These are phyloP conservation scores for Beroe forskalii DNA, from an alignment of 37 sponge, comb jelly and placozoan species.

Conservation along the genomic window DNA sequence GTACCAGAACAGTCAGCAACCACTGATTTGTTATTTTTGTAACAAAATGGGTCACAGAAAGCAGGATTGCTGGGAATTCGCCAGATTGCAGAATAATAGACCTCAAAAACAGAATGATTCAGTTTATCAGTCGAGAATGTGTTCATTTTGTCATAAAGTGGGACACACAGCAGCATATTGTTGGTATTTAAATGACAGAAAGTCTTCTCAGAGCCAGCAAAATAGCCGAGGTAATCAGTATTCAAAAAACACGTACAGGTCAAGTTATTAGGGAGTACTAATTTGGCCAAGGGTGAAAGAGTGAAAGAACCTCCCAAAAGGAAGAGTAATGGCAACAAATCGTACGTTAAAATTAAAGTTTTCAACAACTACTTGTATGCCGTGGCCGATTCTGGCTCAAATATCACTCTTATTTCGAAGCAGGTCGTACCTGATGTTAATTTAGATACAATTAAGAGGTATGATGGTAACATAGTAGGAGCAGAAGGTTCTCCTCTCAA, in stretches of 20 bases:
- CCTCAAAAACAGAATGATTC: too few relatives aligned
- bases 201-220: background rate
- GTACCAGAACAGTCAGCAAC: background rate
- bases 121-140: too few relatives aligned
- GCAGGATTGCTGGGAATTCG: too few relatives aligned
- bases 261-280: background rate
- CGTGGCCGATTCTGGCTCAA: background rate
- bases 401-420: background rate
- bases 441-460: background rate
- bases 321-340: background rate
- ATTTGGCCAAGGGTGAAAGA: too few relatives aligned
- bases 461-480: background rate
- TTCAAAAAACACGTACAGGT: background rate
- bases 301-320: background rate
- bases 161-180: background rate
- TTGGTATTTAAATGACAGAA: background rate
- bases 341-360: background rate
- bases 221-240: too few relatives aligned
- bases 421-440: background rate
- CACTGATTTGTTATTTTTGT: background rate
- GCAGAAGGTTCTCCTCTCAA: background rate
- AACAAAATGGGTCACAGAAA: background rate
- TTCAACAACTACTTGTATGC: background rate
- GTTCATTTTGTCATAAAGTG: too few relatives aligned
- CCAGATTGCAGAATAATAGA: too few relatives aligned